Evolutionary conservation across 2,888 invertebrate genomes (phyloP), one percentile per base, ranked within the genome.

Genomic region (Carpatolechia fugitivella): DNA sequence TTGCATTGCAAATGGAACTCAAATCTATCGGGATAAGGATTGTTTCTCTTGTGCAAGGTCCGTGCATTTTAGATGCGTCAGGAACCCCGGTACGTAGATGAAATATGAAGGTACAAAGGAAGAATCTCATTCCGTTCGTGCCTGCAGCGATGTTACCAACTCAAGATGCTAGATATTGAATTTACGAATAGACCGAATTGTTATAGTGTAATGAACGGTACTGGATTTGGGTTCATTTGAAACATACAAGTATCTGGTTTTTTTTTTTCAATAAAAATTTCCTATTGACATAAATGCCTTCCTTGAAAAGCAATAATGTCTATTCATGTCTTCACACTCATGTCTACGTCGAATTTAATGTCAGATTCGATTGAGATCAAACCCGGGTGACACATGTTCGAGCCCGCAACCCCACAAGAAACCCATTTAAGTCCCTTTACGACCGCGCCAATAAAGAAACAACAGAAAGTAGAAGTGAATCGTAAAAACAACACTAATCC

Each of bases 401-500:
- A 38, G 49, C 53, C 58, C 52, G 41, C 55, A 53, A 63, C 65
- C 60, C 61, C 64, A 65, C 66, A 68, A 69, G 61, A 63, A 63
- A 67, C 66, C 63, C 61, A 66, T 61, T 70, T 65, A 71, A 67
- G 64, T 68, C 61, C 65, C 70, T 80, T 81, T 78, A 81, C 75
- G 73, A 73, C 63, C 64, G 59, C 57, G 51, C 70, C 76, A 78
- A 80, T 80, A 83, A 82, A 82, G 76, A 64, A 78, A 78, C 72
- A 76, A 76, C 74, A 72, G 76, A 77, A 77, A 77, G 76, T 78
- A 76, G 73, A 78, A 82, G 78, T 82, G 74, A 82, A 81, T 80
- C 82, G 79, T 86, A 85, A 85, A 84, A 85, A 81, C 81, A 84
- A 79, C 78, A 80, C 82, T 87, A 85, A 87, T 85, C 82, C 80